Percentiles rank a stretch among this genome's conserved stretches.
Evolutionary conservation across 2,113 vertebrate species (phyloP).

Genomic region (Zosterops lateralis): DNA sequence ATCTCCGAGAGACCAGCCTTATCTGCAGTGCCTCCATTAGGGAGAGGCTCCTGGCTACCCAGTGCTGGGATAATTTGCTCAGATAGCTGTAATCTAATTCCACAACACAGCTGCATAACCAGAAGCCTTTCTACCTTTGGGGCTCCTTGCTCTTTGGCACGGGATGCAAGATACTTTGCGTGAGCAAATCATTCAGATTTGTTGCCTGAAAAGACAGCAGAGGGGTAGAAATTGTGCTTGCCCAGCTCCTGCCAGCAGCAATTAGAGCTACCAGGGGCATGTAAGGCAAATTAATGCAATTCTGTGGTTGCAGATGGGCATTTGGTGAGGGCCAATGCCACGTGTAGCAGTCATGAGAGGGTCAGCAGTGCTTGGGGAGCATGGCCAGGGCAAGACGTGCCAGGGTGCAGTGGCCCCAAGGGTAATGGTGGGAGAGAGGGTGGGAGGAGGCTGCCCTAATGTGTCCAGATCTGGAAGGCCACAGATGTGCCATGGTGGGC

Average conservation of each 20-base stretch:
- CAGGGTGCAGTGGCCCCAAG: fast-evolving
- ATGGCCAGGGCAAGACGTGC: fast-evolving
- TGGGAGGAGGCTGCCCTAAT: not conserved
- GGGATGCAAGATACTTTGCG: slow-evolving; percentile 10
- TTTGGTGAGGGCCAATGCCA: not conserved
- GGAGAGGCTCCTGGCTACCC: slow-evolving; percentile 61
- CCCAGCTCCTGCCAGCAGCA: slow-evolving; percentile 24
- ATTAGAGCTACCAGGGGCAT: not conserved
- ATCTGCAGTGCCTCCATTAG: slow-evolving; percentile 68
- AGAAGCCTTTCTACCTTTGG: slow-evolving; percentile 68
- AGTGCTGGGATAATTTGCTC: slow-evolving; percentile 67
- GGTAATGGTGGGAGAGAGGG: fast-evolving
- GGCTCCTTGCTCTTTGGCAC: slow-evolving; percentile 62
- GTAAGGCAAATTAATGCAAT: not conserved
- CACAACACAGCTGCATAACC: slow-evolving; percentile 64
- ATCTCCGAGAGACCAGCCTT: slow-evolving; percentile 13
- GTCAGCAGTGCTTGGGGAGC: not conserved
- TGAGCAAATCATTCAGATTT: slow-evolving; percentile 55
- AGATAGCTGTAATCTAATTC: slow-evolving; percentile 74
- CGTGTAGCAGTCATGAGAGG: not conserved
- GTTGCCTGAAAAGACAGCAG: slow-evolving; percentile 50
- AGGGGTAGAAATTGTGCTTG: slow-evolving; percentile 1
- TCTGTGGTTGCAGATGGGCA: not conserved
- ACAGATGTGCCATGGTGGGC: not conserved
- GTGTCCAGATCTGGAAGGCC: not conserved